Percentiles rank a stretch among this genome's conserved stretches.
These are phyloP conservation scores for Stenopsyche tienmushanensis DNA, from an alignment of 1,140 invertebrate species.

Conservation along the genomic window DNA sequence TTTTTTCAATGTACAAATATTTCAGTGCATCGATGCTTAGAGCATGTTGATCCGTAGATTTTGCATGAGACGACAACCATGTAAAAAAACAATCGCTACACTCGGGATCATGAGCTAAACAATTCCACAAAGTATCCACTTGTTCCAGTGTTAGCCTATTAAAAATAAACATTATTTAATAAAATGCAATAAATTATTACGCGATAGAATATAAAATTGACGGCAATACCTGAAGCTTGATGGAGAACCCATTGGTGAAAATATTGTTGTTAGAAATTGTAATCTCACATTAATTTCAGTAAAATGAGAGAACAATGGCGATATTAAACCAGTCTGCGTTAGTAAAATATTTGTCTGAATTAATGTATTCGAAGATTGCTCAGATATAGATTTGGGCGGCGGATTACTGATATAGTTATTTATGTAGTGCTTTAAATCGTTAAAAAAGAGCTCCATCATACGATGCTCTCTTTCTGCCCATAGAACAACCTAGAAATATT, in stretches of 20 bases:
- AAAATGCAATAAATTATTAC: conserved; percentile 24
- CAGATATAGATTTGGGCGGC: conserved; percentile 44
- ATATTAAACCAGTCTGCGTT: conserved; percentile 42
- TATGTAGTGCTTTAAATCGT: conserved; percentile 72
- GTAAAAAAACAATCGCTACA: conserved; percentile 89
- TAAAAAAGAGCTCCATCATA: conserved; percentile 92
- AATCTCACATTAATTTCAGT: conserved; percentile 88
- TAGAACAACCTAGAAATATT: conserved; percentile 62
- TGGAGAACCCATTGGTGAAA: conserved; percentile 86
- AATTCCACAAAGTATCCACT: conserved; percentile 87
- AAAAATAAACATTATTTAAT: conserved; percentile 7
- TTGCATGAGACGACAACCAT: conserved; percentile 88
- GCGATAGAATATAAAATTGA: conserved; percentile 8
- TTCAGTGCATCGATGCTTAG: conserved; percentile 81
- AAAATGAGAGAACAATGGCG: conserved; percentile 75
- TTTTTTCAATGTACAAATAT: conserved; percentile 85
- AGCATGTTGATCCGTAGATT: conserved; percentile 88
- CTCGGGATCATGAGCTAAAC: conserved; percentile 78
- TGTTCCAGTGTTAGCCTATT: conserved; percentile 81
- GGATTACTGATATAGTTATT: conserved; percentile 44
- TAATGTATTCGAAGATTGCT: conserved; percentile 33
- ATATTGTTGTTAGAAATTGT: conserved; percentile 89
- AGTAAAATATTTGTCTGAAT: conserved; percentile 43
- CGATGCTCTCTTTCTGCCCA: conserved; percentile 88
- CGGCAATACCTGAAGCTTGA: conserved; percentile 72